These are phyloP conservation scores for Nomada hirtipes DNA, from an alignment of 2,888 invertebrate genomes.

Conservation along the genomic window DNA sequence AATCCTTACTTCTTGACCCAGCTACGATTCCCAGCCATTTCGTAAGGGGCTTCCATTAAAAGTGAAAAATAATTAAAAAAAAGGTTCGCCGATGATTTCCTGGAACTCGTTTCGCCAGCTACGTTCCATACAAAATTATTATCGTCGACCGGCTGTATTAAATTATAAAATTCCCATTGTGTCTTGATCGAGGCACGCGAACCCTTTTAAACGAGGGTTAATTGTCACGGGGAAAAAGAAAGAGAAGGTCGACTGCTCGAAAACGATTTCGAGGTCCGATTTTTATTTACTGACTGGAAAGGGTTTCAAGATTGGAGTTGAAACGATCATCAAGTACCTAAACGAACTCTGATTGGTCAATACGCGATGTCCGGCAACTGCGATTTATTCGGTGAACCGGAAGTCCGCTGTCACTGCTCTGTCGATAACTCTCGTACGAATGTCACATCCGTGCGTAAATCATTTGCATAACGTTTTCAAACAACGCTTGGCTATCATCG, in stretches of 20 bases:
- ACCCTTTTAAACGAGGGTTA: conserved; percentile 46
- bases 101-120: neutral
- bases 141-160: conserved; percentile 8
- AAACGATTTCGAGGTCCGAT: conserved; percentile 53
- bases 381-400: conserved; percentile 77
- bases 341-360: conserved; percentile 82
- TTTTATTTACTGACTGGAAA: conserved; percentile 58
- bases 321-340: conserved; percentile 68
- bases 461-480: conserved; percentile 31
- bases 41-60: neutral
- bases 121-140: conserved; percentile 2
- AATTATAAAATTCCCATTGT: conserved; percentile 46
- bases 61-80: neutral
- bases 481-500: conserved; percentile 8
- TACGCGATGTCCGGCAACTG: conserved; percentile 81
- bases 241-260: conserved; percentile 5
- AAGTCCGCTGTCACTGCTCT: conserved; percentile 72
- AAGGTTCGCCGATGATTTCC: neutral
- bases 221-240: conserved; percentile 8
- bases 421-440: conserved; percentile 55
- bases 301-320: conserved; percentile 61
- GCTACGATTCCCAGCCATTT: too few species aligned
- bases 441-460: conserved; percentile 42
- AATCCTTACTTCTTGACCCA: neutral
- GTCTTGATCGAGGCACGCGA: neutral